Evolutionary conservation across 2,113 vertebrate species (phyloP), one percentile per base, ranked within the genome.

Genomic region (Bujurquina vittata): DNA sequence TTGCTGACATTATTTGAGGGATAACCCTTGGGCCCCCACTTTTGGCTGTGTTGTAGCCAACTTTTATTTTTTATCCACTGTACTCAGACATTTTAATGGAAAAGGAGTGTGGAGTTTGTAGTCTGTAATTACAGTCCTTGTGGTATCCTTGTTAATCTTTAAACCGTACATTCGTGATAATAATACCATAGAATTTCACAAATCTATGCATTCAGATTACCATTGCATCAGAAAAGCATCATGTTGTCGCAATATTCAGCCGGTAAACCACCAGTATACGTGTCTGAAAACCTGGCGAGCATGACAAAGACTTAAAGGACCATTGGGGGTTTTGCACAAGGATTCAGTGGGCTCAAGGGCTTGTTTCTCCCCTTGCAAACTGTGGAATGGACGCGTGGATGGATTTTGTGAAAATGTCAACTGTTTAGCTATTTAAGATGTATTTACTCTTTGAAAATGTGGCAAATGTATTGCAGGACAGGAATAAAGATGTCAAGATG

Each of bases 391-490:
- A 87, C 54, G 86, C 65, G 87, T 92, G 85, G 72, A 89, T 80
- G 86, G 80, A 91, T 83, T 88, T 89, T 90, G 91, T 94, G 85
- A 91, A 94, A 91, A 87, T 92, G 83, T 93, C 90, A 91, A 87
- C 90, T 93, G 89, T 94, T 92, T 89, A 91, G 91, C 93, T 95
- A 91, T 94, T 94, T 93, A 94, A 94, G 88, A 92, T 93, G 93
- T 94, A 95, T 94, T 93, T 94, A 95, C 92, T 93, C 93, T 92
- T 90, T 84, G 84, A 83, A 91, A 89, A 92, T 92, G 91, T 94
- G 90, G 89, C 91, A 95, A 90, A 86, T 94, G 89, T 92, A 90
- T 91, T 88, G 87, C 91, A 83, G 94, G 93, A 92, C 87, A 92
- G 91, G 89, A 95, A 94, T 94, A 95, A 95, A 94, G 88, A 93